Percentiles rank a stretch among this genome's conserved stretches.
These are phyloP conservation scores for Leptura quadrifasciata DNA, from an alignment of 2,888 invertebrate species.

Conservation along the genomic window DNA sequence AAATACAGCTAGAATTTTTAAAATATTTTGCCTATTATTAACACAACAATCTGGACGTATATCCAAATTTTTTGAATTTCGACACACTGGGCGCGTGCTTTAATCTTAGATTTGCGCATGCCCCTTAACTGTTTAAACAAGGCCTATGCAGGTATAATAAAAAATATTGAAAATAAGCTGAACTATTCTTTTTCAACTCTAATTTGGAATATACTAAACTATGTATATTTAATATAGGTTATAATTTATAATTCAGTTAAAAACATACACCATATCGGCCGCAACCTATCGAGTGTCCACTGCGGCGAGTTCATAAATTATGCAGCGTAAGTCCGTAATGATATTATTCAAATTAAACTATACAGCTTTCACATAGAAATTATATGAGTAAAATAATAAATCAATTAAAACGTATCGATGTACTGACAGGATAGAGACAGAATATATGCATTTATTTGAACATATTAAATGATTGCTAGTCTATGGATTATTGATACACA, in stretches of 20 bases:
- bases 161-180: no score
- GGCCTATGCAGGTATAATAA: no score
- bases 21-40: no score
- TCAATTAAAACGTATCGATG: constrained; percentile 14
- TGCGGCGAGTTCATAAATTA: constrained; percentile 5
- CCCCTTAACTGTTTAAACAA: no score
- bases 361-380: constrained; percentile 28
- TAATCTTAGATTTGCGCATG: no score
- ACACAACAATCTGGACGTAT: no score
- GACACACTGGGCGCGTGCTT: no score
- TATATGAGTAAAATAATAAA: constrained; percentile 23
- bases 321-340: constrained; percentile 18
- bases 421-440: neutral
- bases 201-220: no score
- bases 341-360: constrained; percentile 12
- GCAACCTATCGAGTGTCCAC: neutral
- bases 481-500: neutral
- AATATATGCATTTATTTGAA: neutral
- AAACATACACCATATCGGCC: neutral
- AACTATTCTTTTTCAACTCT: no score
- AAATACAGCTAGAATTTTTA: no score
- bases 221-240: neutral
- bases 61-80: no score
- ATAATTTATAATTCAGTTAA: neutral
- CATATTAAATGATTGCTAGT: neutral